Evolutionary conservation across 1,140 invertebrate species (phyloP).

Genomic region (Zaprionus tsacasi): DNA sequence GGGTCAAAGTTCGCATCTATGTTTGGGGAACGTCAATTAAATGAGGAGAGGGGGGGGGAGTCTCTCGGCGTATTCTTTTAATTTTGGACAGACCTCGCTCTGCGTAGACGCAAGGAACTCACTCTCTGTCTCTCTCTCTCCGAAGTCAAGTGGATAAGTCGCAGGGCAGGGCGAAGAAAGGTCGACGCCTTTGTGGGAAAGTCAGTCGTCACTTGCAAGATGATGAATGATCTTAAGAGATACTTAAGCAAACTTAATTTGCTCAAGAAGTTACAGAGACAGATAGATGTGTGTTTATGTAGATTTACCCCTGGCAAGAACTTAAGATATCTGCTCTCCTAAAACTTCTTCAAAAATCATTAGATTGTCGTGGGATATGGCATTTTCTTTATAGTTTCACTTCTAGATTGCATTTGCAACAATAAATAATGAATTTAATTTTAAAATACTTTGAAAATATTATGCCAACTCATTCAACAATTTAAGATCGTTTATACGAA

Average conservation of each 20-base stretch:
- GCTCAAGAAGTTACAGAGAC: neutral
- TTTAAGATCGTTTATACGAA: no score
- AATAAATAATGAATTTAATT: no score
- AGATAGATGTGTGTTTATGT: neutral
- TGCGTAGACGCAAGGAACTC: conserved; percentile 38
- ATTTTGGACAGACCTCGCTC: neutral
- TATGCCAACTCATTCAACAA: no score
- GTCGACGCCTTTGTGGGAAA: neutral
- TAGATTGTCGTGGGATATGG: no score
- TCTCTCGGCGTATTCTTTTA: conserved; percentile 6
- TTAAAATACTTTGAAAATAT: no score
- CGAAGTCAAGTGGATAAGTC: conserved; percentile 9
- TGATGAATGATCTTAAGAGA: neutral
- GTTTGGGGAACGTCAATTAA: conserved; percentile 49
- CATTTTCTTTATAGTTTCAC: no score
- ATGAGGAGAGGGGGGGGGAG: conserved; percentile 4
- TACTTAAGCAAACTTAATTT: neutral
- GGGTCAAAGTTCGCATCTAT: conserved; percentile 55
- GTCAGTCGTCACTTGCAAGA: neutral
- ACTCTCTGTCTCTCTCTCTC: neutral
- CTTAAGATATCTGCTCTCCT: no score
- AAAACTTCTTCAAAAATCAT: no score
- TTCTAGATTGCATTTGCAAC: no score
- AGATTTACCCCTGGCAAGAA: no score
- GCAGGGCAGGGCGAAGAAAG: conserved; percentile 1